phyloP scores from a whole-genome alignment of 1,140 invertebrate species.

The Aphidius ervi region DNA sequence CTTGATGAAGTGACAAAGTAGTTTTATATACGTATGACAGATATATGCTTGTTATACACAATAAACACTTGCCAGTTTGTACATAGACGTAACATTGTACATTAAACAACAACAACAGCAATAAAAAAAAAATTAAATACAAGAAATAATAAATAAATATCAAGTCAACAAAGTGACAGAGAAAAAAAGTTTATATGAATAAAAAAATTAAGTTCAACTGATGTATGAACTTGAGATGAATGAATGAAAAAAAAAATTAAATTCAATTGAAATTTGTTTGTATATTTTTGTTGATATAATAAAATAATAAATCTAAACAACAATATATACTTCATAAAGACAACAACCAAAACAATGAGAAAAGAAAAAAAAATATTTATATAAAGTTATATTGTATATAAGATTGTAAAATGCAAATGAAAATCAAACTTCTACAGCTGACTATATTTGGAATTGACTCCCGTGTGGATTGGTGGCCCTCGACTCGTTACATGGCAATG shows the following conservation, averaged over 20 bases:
- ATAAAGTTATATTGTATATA: too few relatives aligned
- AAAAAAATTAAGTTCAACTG: background rate
- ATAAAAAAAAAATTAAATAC: too few relatives aligned
- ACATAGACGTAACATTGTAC: too few relatives aligned
- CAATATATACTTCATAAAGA: too few relatives aligned
- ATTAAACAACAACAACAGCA: too few relatives aligned
- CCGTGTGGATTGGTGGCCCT: slow-evolving; percentile 1
- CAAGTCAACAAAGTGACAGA: too few relatives aligned
- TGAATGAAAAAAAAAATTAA: background rate
- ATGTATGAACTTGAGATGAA: background rate
- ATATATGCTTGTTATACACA: slow-evolving; percentile 25
- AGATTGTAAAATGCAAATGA: slow-evolving; percentile 15
- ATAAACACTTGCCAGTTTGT: background rate
- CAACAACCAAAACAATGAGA: too few relatives aligned
- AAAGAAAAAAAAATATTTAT: too few relatives aligned
- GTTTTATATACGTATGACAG: slow-evolving; percentile 31
- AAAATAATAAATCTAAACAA: too few relatives aligned
- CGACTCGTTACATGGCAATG: slow-evolving; percentile 7
- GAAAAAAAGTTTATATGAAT: background rate
- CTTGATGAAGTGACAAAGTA: slow-evolving; percentile 36
- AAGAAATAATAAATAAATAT: too few relatives aligned
- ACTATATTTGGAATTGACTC: slow-evolving; percentile 9
- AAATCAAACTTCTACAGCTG: slow-evolving; percentile 17
- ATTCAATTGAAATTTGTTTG: too few relatives aligned
- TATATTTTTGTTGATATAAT: too few relatives aligned